Percentiles rank a stretch among this genome's conserved stretches.
Evolutionary conservation across 2,797 vertebrate species (phyloP).

Genomic region (Amblyopsis hoosieri): DNA sequence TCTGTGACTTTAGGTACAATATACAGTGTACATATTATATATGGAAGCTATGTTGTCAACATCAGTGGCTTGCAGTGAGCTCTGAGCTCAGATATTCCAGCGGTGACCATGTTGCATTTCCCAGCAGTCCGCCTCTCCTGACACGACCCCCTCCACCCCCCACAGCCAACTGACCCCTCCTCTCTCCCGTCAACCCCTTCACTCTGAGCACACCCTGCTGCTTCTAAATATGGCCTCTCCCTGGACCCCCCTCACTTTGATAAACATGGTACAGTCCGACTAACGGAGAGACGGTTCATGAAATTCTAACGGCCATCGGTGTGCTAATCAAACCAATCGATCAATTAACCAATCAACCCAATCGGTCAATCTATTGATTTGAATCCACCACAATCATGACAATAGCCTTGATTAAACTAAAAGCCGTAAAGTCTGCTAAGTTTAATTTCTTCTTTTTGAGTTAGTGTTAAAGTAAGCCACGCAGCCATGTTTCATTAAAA

Average conservation of each 20-base stretch:
- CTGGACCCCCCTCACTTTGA: conserved; percentile 30
- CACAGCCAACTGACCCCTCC: conserved; percentile 27
- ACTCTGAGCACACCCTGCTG: conserved; percentile 56
- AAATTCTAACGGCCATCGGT: conserved; percentile 52
- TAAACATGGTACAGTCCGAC: conserved; percentile 40
- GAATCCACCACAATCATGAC: conserved; percentile 58
- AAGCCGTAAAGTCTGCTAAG: conserved; percentile 50
- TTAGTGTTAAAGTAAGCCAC: conserved; percentile 69
- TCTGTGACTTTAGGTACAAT: not conserved
- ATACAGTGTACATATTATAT: not conserved
- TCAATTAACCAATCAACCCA: conserved; percentile 47
- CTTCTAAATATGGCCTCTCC: conserved; percentile 63
- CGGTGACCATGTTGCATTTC: conserved; percentile 46
- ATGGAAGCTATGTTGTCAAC: not conserved
- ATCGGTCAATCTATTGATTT: conserved; percentile 69
- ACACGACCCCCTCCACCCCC: conserved; percentile 47
- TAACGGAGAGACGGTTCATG: conserved; percentile 35
- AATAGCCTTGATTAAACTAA: conserved; percentile 54
- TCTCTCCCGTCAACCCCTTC: conserved; percentile 45
- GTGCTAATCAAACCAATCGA: conserved; percentile 63
- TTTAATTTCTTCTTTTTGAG: conserved; percentile 38
- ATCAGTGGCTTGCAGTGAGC: not conserved
- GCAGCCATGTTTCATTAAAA: conserved; percentile 81
- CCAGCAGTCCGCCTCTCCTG: conserved; percentile 70
- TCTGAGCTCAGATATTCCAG: conserved; percentile 5